These are phyloP conservation scores for Epizoanthus ramosus DNA, from an alignment of 92 coral and sea anemone genomes.

Conservation along the genomic window DNA sequence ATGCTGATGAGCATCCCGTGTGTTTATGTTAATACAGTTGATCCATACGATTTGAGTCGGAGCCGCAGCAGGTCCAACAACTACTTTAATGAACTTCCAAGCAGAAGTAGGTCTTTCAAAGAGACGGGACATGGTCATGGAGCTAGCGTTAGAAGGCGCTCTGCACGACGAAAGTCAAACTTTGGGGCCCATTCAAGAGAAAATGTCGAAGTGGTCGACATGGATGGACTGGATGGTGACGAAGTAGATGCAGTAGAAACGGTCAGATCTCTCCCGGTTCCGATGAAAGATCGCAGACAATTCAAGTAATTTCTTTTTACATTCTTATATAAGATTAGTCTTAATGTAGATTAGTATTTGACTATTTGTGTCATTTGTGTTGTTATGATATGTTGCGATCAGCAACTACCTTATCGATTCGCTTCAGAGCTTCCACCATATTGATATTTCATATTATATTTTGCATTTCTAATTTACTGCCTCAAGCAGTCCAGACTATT, in stretches of 20 bases:
- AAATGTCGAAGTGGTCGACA: slow-evolving; percentile 52
- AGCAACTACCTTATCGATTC: no score
- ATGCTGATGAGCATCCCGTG: background rate
- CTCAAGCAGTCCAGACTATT: no score
- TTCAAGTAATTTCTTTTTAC: slow-evolving; percentile 37
- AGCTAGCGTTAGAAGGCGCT: slow-evolving; percentile 15
- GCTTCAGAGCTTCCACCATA: no score
- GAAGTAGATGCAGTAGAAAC: slow-evolving; percentile 44
- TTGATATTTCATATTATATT: no score
- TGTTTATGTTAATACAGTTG: slow-evolving; percentile 18
- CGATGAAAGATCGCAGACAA: slow-evolving; percentile 62
- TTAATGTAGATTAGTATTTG: background rate
- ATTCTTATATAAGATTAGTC: background rate
- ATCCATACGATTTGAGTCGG: slow-evolving; percentile 5
- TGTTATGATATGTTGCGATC: no score
- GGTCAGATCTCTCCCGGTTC: slow-evolving; percentile 59
- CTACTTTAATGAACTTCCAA: slow-evolving; percentile 17
- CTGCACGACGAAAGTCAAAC: slow-evolving; percentile 22
- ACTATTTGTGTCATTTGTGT: no score
- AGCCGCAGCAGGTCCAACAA: slow-evolving; percentile 37
- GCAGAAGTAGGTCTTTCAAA: slow-evolving; percentile 24
- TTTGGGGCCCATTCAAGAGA: slow-evolving; percentile 10
- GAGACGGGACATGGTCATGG: slow-evolving; percentile 25
- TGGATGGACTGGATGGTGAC: slow-evolving; percentile 50
- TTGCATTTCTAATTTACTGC: no score